Base-by-base conservation (phyloP, 2,888 invertebrate species). In the Drosophila subquinaria region DNA sequence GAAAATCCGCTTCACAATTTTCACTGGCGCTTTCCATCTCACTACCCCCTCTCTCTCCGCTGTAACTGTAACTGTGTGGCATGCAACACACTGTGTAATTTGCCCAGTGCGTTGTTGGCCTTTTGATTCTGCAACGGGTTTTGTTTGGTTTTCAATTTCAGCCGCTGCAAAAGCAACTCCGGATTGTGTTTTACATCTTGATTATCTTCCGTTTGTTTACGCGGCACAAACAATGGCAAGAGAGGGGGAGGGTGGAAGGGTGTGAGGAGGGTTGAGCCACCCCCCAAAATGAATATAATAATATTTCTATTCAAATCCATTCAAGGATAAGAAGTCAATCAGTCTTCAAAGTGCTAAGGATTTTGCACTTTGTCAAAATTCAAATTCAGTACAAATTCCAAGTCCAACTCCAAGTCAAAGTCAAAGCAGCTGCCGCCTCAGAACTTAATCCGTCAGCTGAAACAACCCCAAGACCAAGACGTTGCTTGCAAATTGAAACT, bases 261-360 rank as follows among this genome's bases (percentile, higher is more conserved):
- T 10, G 11, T 10, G 11, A 3, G 35, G 55, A 0, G 20, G 43
- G 17, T 33, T 50, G 56, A 60, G 40, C 48, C 71, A 61, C 63
- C 67, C 71, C 45, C 33, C 70, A 50, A 68, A 68, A 74, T 57
- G 59, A 67, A 74, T n/a, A n/a, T n/a, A 89, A 79, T 73, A 81
- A 69, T 75, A 84, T 87, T 83, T 80, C 82, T 76, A 91, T 91
- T 89, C 83, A 83, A 90, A 90, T 90, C 80, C 77, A 79, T 80
- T 89, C 91, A 87, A 90, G 88, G 83, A 91, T 90, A 90, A 90
- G 91, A 90, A 91, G 91, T 90, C 91, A 90, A 90, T 90, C 91
- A 90, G 90, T 84, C 91, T 90, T 79, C 81, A 82, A 89, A 90
- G 91, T 90, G 85, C 81, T 66, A 86, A 90, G 88, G 89, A 90